phyloP scores from a whole-genome alignment of 1,140 invertebrate genomes.

The Mizuhopecten yessoensis region DNA sequence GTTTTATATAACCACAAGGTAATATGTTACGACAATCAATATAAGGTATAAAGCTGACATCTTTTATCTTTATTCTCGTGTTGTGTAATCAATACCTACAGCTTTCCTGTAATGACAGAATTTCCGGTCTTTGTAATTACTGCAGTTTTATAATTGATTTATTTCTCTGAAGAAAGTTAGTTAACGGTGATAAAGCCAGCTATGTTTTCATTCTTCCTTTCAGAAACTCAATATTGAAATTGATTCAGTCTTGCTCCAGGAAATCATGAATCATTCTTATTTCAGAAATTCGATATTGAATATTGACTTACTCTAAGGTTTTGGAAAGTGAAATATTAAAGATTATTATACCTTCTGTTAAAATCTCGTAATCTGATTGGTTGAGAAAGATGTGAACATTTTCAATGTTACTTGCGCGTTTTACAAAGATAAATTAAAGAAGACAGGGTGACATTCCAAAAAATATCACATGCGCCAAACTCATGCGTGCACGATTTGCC shows the following conservation, averaged over 20 bases:
- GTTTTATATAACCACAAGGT: not conserved
- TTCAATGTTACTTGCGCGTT: no score
- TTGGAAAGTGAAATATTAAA: no score
- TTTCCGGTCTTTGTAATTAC: slow-evolving; percentile 3
- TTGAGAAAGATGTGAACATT: no score
- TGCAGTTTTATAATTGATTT: slow-evolving; percentile 4
- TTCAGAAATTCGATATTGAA: not conserved
- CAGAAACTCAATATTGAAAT: not conserved
- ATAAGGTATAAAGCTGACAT: not conserved
- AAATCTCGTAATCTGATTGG: no score
- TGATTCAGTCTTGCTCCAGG: not conserved
- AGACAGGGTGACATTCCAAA: no score
- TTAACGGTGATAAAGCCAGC: not conserved
- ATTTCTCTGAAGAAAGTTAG: not conserved
- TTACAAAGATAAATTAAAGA: no score
- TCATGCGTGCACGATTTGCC: no score
- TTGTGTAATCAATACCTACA: not conserved
- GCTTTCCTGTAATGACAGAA: not conserved
- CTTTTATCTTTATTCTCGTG: not conserved
- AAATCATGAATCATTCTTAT: not conserved
- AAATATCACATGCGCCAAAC: no score
- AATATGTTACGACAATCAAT: not conserved
- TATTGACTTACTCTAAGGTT: no score
- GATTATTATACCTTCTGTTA: no score
- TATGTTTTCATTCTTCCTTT: not conserved